Conservation (phyloP, 64 coral and sea anemone species). For the Acropora yongei region DNA sequence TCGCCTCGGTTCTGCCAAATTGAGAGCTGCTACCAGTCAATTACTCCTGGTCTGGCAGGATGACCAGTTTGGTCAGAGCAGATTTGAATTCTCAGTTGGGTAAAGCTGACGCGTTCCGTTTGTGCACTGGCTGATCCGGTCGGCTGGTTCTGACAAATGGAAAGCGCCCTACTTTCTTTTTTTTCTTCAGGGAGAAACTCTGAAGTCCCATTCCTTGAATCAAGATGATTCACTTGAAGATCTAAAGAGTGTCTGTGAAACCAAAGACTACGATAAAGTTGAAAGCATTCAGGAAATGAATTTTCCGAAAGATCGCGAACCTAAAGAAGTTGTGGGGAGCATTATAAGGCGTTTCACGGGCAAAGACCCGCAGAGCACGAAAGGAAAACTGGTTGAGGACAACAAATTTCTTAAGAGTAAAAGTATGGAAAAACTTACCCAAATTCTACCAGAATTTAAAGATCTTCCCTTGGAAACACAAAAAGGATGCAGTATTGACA, state of each 20-base stretch:
- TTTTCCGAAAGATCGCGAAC: background rate
- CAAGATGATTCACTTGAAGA: background rate
- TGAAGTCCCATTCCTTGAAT: background rate
- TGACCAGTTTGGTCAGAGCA: too few species aligned
- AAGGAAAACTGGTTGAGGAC: background rate
- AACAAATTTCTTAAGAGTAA: slow-evolving; percentile 23
- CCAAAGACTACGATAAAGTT: background rate
- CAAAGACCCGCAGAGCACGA: background rate
- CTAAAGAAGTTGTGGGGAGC: slow-evolving; percentile 22
- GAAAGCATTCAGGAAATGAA: background rate
- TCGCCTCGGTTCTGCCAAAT: too few species aligned
- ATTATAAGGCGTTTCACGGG: background rate
- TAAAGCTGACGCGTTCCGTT: too few species aligned
- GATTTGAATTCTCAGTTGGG: too few species aligned
- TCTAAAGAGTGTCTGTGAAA: background rate
- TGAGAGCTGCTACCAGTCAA: too few species aligned
- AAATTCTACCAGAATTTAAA: slow-evolving; percentile 17
- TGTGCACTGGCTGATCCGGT: too few species aligned
- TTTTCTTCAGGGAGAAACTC: background rate
- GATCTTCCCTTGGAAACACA: slow-evolving; percentile 12
- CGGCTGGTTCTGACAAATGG: too few species aligned
- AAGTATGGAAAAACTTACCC: slow-evolving; percentile 13
- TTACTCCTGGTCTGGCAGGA: too few species aligned
- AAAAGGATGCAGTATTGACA: slow-evolving; percentile 31
- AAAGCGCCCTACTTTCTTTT: background rate